These are phyloP conservation scores for Amblyornis subalaris DNA, from an alignment of 2,113 vertebrate species.

Conservation along the genomic window DNA sequence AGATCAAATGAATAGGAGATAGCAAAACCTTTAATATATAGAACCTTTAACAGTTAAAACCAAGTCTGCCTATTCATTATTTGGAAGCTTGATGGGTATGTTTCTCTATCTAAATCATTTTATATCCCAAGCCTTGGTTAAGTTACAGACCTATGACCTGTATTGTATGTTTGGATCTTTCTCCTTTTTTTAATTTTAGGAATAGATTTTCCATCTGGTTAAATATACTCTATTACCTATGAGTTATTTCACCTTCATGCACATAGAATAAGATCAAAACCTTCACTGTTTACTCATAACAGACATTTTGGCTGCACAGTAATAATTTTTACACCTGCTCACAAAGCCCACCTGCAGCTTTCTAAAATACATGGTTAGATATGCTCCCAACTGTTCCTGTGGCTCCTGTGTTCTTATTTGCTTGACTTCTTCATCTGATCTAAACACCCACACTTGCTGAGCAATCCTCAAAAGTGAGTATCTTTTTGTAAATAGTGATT, in stretches of 20 bases:
- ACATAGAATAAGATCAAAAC: neutral
- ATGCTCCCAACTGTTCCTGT: neutral
- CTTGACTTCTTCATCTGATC: conserved; percentile 1
- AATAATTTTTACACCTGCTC: conserved; percentile 17
- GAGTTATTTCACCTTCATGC: neutral
- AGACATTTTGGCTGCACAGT: neutral
- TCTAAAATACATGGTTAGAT: conserved; percentile 5
- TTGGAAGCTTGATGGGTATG: neutral
- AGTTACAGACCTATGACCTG: neutral
- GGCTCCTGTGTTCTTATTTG: neutral
- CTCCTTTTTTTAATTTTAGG: neutral
- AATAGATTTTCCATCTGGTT: neutral
- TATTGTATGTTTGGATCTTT: neutral
- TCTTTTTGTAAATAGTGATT: neutral
- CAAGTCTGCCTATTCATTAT: neutral
- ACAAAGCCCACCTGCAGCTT: neutral
- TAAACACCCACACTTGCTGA: neutral
- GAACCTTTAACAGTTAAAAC: neutral
- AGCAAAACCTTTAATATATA: neutral
- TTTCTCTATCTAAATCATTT: neutral
- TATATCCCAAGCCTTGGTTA: neutral
- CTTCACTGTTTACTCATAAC: neutral
- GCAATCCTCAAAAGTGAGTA: neutral
- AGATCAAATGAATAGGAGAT: neutral
- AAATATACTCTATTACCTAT: neutral